phyloP scores from a whole-genome alignment of 2,113 vertebrate genomes.

The Mustelus asterias region DNA sequence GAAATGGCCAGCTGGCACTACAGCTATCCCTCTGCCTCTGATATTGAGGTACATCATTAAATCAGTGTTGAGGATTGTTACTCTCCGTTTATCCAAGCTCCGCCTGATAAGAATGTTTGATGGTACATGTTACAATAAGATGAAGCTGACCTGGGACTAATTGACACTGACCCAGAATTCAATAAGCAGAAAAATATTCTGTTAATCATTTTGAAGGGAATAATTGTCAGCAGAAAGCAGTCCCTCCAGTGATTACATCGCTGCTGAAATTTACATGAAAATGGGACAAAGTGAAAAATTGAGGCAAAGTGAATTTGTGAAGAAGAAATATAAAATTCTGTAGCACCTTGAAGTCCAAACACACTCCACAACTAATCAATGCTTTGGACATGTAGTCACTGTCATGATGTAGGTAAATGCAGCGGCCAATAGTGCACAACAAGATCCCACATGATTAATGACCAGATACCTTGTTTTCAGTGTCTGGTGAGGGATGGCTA shows the following conservation, averaged over 20 bases:
- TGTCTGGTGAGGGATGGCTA: not conserved
- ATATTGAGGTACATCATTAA: not conserved
- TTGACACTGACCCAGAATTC: not conserved
- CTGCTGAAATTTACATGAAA: not conserved
- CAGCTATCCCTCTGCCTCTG: not conserved
- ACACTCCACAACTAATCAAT: not conserved
- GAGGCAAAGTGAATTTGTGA: not conserved
- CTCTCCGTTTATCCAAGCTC: too few relatives aligned
- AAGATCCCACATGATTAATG: not conserved
- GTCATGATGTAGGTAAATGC: not conserved
- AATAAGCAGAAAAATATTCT: not conserved
- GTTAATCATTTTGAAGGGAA: not conserved
- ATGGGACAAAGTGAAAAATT: not conserved
- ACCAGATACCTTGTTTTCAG: not conserved
- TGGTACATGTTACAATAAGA: not conserved
- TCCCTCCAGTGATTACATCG: not conserved
- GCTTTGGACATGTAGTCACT: not conserved
- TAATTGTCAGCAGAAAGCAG: not conserved
- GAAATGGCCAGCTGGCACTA: not conserved
- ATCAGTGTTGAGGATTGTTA: not conserved
- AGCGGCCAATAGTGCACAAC: not conserved
- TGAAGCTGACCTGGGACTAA: not conserved
- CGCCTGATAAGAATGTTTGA: not conserved
- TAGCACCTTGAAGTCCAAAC: not conserved
- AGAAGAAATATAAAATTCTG: not conserved